Evolutionary conservation across 2,888 invertebrate species (phyloP).

Genomic region (Neoitamus cyanurus): DNA sequence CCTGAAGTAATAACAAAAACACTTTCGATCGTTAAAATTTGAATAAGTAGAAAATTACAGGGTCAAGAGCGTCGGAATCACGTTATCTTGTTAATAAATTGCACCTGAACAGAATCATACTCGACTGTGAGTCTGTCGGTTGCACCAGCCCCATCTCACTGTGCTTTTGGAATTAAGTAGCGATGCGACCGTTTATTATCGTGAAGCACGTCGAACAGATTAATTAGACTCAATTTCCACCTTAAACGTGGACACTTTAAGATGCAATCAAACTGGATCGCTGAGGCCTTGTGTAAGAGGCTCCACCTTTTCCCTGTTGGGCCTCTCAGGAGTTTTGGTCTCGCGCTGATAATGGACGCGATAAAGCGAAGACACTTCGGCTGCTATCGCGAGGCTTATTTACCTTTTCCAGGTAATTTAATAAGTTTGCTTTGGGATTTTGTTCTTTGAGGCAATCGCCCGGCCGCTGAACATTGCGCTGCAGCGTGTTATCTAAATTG

Average conservation of each 20-base stretch:
- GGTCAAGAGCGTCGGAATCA: neutral
- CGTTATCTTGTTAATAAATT: neutral
- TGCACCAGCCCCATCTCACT: neutral
- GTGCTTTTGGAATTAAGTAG: neutral
- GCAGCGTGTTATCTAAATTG: conserved; percentile 30
- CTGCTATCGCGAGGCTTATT: conserved; percentile 10
- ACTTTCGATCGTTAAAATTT: neutral
- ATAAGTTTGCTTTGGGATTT: conserved; percentile 34
- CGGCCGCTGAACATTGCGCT: neutral
- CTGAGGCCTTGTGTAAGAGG: neutral
- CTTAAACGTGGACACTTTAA: conserved; percentile 25
- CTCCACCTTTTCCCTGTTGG: conserved; percentile 30
- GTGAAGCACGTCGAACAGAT: conserved; percentile 26
- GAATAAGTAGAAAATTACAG: neutral
- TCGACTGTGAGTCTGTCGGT: neutral
- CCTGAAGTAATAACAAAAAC: neutral
- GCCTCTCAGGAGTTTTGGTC: conserved; percentile 8
- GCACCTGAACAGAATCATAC: neutral
- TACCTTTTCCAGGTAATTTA: conserved; percentile 33
- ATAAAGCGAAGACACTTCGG: conserved; percentile 2
- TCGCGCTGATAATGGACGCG: neutral
- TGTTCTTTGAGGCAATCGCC: neutral
- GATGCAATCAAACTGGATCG: conserved; percentile 31
- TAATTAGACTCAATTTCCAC: conserved; percentile 23
- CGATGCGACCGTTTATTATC: neutral